These are phyloP conservation scores for Neocrepidodera transversa DNA, from an alignment of 2,888 invertebrate genomes.

Conservation along the genomic window DNA sequence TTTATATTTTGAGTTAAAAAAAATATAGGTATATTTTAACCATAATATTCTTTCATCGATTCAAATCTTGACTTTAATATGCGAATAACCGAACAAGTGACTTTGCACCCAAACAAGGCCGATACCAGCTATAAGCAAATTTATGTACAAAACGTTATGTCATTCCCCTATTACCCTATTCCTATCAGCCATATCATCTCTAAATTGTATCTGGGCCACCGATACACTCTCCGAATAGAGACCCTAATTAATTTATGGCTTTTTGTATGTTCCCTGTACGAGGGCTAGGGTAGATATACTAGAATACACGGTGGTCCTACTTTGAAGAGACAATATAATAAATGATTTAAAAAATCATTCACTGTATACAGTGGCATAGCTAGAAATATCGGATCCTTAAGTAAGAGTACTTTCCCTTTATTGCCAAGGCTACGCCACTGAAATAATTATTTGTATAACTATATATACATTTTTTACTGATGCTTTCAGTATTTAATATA, in stretches of 20 bases:
- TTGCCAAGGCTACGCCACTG: too few species aligned
- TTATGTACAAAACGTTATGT: constrained; percentile 5
- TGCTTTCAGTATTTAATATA: background rate
- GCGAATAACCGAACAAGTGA: background rate
- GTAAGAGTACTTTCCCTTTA: too few species aligned
- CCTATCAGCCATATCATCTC: constrained; percentile 1
- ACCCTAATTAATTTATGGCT: constrained; percentile 54
- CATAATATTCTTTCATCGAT: too few species aligned
- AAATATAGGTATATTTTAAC: too few species aligned
- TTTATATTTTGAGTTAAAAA: too few species aligned
- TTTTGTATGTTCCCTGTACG: constrained; percentile 45
- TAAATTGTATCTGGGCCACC: constrained; percentile 36
- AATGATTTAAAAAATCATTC: background rate
- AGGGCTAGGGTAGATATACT: background rate
- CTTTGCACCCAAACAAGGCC: background rate
- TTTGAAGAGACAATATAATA: background rate
- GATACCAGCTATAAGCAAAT: background rate
- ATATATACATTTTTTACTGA: background rate
- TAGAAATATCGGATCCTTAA: too few species aligned
- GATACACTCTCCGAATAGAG: constrained; percentile 35
- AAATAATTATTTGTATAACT: too few species aligned
- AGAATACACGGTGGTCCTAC: background rate
- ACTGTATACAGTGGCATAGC: too few species aligned
- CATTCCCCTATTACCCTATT: constrained; percentile 12
- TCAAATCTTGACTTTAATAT: background rate